phyloP scores from a whole-genome alignment of 2,113 vertebrate genomes.

The Barnardius zonarius region DNA sequence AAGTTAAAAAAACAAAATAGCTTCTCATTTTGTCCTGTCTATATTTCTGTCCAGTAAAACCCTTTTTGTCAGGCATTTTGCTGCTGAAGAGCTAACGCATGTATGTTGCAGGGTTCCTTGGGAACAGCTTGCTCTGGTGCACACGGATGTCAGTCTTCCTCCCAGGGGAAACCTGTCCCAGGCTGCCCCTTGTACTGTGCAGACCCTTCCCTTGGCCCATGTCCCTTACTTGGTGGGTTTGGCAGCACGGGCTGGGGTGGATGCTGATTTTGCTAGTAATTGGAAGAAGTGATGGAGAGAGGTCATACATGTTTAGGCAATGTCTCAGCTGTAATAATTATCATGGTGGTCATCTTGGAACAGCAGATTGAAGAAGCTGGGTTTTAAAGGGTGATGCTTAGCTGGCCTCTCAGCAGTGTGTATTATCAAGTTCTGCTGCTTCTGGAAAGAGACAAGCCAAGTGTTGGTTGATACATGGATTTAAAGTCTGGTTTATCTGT shows the following conservation, averaged over 20 bases:
- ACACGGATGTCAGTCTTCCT: accelerated
- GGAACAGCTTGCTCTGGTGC: neutral
- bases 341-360: neutral
- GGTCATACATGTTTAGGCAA: neutral
- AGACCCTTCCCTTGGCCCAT: neutral
- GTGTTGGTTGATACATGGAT: neutral
- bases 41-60: neutral
- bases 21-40: neutral
- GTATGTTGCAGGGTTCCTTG: accelerated
- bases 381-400: neutral
- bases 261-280: neutral
- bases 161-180: neutral
- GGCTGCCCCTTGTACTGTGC: accelerated
- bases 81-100: neutral
- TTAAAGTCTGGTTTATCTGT: conserved; percentile 11
- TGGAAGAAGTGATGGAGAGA: neutral
- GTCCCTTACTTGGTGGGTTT: accelerated
- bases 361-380: neutral
- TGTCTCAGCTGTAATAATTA: neutral
- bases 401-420: neutral
- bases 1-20: neutral
- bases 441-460: neutral
- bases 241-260: neutral
- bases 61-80: neutral
- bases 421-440: neutral